Base-by-base conservation (phyloP, 2,888 invertebrate species). In the Balanococcus diminutus region DNA sequence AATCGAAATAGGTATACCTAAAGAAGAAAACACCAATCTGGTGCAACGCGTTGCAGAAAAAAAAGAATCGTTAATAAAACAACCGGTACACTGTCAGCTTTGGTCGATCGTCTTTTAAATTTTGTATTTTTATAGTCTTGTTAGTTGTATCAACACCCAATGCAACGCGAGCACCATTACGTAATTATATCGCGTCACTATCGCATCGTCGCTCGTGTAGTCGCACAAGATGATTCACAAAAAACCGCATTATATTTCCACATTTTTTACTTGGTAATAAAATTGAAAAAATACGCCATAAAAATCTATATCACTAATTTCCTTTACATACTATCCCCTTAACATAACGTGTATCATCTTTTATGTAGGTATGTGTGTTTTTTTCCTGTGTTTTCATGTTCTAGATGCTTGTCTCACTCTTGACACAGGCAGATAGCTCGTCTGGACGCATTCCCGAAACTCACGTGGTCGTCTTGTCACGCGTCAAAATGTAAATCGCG, bases 291-390 rank as follows among this genome's bases (percentile, higher is more conserved):
- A 82, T 82, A 82, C 16, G 81, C 42, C 22, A 82, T 82, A 82
- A 82, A 82, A 82, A 46, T 82, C 46, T 82, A 82, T 82, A 82
- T 25, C 42, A 22, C 81, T 82, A 82, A 82, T 82, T 82, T 46
- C 28, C 46, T 16, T n/a, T 75, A 31, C n/a, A 81, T 16, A 42
- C n/a, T n/a, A n/a, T n/a, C n/a, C n/a, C n/a, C n/a, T n/a, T n/a
- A n/a, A n/a, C 16, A 42, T 42, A 42, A 42, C 42, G 16, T 16
- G 22, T 11, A 36, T 81, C 22, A 81, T 81, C 32, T 14, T 42
- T 16, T 42, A n/a, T n/a, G n/a, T n/a, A n/a, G n/a, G n/a, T n/a
- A n/a, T n/a, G n/a, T n/a, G 5, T 11, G 42, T 42, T 42, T 6
- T 42, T 42, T 8, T 3, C 36, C 36, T 42, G 9, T 31, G 28